A percentile compares a stretch with the other conserved stretches of the same genome.
Conservation (phyloP, 2,797 vertebrate species). For the Lerista edwardsae region DNA sequence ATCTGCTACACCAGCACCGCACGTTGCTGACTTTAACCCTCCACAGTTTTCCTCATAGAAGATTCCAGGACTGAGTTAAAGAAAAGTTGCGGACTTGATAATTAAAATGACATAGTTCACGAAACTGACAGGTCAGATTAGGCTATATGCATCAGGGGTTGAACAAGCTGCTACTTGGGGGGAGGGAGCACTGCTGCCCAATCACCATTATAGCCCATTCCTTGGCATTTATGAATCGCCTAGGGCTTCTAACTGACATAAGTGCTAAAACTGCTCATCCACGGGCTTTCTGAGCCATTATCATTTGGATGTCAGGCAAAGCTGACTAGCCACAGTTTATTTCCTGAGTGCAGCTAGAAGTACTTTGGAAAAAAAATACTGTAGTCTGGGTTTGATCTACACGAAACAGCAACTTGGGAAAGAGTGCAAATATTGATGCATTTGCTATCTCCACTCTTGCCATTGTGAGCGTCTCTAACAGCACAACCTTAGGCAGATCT, state of each 20-base stretch:
- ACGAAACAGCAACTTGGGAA: neutral
- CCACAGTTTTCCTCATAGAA: neutral
- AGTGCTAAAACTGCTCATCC: neutral
- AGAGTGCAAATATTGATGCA: neutral
- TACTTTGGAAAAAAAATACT: neutral
- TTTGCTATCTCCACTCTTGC: neutral
- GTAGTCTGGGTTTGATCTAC: neutral
- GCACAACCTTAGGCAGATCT: neutral
- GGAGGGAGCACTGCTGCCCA: no score
- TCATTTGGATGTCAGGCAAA: neutral
- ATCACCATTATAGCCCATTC: no score
- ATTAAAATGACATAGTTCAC: slow-evolving; percentile 4
- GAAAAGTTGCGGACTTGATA: neutral
- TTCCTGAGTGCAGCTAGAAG: neutral
- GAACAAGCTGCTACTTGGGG: no score
- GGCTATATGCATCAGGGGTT: no score
- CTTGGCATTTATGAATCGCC: no score
- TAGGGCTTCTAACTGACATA: no score
- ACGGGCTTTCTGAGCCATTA: neutral
- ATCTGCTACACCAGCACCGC: no score
- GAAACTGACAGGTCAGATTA: no score
- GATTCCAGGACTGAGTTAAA: neutral
- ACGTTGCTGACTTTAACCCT: no score
- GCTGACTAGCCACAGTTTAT: neutral
- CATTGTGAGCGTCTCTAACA: no score